Base-by-base conservation (phyloP, 1,140 invertebrate genomes). In the Riptortus pedestris region DNA sequence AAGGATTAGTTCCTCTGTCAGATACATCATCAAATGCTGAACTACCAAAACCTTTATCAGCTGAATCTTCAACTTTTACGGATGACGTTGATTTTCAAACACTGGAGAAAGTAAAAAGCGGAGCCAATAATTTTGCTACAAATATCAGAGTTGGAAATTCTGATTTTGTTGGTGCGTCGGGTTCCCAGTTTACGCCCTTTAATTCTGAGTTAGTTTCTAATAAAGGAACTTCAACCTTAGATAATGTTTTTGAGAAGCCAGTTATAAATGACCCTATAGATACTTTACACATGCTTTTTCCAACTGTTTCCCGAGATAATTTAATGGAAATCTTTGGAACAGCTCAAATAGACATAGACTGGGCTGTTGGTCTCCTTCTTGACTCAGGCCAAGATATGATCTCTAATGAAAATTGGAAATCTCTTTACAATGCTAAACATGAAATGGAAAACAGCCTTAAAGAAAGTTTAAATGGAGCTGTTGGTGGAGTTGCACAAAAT, bases 291-390 rank as follows among this genome's bases (percentile, higher is more conserved):
- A 78, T 79, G 68, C 75, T 87, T 68, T 91, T 91, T 76, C 83
- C 83, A 14, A 75, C 81, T 64, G 75, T 87, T 60, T 73, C 80
- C 9, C 66, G 76, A 26, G 73, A 78, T 1, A 79, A 80, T 64
- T 74, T 71, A 16, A 38, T 60, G 68, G 82, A 89, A 67, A 77
- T 91, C 29, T 85, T 87, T 70, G 79, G 84, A 4, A 83, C 85
- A 66, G 91, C 88, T 74, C 74, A 80, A 33, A 80, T 81, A 26
- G 79, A 91, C 74, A 77, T 87, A 26, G 79, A 87, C 67, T 90
- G 86, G 86, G 81, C 86, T n/a, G 79, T 85, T 12, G 84, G 88
- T 68, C 77, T 90, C 60, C 73, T 91, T 20, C 69, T 87, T 7
- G 84, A 83, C 63, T 76, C 73, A 16, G 72, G 74, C 57, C 69